Evolutionary conservation across 2,888 invertebrate genomes (phyloP), one percentile per base, ranked within the genome.

Genomic region (Mythimna lalbum): DNA sequence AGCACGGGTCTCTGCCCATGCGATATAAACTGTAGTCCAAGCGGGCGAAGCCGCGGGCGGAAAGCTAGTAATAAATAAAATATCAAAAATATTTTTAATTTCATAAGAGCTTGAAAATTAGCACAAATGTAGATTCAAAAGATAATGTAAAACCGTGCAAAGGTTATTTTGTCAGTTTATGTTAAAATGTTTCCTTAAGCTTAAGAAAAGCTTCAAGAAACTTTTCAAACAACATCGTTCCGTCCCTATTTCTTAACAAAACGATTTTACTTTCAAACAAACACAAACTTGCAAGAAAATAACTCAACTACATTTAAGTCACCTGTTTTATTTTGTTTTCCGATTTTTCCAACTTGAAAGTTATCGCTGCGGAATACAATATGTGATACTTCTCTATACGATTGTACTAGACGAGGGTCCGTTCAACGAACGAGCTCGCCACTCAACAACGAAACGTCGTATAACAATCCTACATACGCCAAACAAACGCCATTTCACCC

Each of bases 341-440:
- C 82, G 81, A 87, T 86, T 84, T 87, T 84, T 63, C 76, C 69
- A 69, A 82, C 69, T 79, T 73, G 65, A 83, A 84, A 81, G 82
- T 83, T 85, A 85, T 85, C 76, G 81, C 78, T 76, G 70, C 73
- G 81, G 86, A 87, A 90, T 86, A 88, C 89, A 88, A 89, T 88
- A 88, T 85, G 87, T 82, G 89, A 89, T 90, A 91, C 91, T 94
- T 94, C 89, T 93, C 90, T 82, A 88, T 88, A 88, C 91, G 90
- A 93, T 91, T 94, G 93, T 94, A 94, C 94, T 77, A 84, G 87
- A 81, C 90, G 91, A 90, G 93, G 94, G 94, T 93, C 93, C 92
- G 93, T 92, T 93, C 94, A 92, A 92, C 92, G 93, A 93, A 94
- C 92, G 94, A 93, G 89, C 88, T 88, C 76, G 69, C 77, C 80